Conservation (phyloP, 2,113 vertebrate species). For the Coracopsis vasa region DNA sequence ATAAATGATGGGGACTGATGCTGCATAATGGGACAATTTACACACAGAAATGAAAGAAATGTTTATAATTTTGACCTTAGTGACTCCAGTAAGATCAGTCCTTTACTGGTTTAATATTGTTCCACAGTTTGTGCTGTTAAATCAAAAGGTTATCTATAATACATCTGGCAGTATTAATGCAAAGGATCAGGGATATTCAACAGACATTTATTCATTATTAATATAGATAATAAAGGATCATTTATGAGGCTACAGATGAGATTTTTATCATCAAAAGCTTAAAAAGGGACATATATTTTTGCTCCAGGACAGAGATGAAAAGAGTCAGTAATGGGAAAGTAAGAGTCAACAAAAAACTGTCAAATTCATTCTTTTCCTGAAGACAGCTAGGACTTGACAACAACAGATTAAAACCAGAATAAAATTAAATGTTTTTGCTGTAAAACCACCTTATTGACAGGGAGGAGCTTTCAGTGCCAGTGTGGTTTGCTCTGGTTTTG, state of each 20-base stretch:
- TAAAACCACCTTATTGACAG: constrained; percentile 52
- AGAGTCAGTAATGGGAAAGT: constrained; percentile 68
- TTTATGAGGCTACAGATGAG: constrained; percentile 85
- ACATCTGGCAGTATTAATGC: constrained; percentile 80
- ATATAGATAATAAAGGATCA: constrained; percentile 87
- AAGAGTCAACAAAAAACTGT: constrained; percentile 72
- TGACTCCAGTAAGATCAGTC: constrained; percentile 64
- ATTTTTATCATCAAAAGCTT: constrained; percentile 86
- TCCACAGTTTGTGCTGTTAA: constrained; percentile 83
- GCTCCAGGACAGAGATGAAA: constrained; percentile 74
- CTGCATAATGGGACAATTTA: constrained; percentile 52
- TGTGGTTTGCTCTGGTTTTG: constrained; percentile 26
- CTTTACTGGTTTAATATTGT: constrained; percentile 78
- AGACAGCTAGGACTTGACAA: constrained; percentile 53
- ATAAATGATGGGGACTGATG: constrained; percentile 17
- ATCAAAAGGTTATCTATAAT: constrained; percentile 87
- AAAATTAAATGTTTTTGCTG: constrained; percentile 64
- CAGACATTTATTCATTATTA: constrained; percentile 89
- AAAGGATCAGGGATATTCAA: constrained; percentile 80
- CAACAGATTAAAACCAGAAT: constrained; percentile 73
- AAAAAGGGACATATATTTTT: constrained; percentile 84
- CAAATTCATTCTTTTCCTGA: constrained; percentile 58
- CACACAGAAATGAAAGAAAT: constrained; percentile 62
- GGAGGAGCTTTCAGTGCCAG: neutral
- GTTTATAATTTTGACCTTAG: constrained; percentile 74